phyloP scores from a whole-genome alignment of 2,113 vertebrate species.

The Megalops atlanticus region DNA sequence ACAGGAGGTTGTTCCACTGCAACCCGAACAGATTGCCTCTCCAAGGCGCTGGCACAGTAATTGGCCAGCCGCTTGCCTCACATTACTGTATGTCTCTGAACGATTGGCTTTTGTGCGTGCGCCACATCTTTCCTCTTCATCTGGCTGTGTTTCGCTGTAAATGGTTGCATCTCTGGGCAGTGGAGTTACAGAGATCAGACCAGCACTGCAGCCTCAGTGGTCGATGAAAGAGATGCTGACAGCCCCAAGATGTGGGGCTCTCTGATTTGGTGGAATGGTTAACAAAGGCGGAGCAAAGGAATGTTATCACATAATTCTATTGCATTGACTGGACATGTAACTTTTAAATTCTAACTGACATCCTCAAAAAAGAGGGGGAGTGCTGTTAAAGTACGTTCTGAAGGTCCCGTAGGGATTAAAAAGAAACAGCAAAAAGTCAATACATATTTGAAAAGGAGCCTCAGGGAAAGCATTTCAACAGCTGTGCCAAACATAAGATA shows the following conservation, averaged over 20 bases:
- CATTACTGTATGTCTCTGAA: background rate
- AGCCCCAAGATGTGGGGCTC: no score
- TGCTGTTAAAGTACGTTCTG: no score
- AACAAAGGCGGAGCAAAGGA: background rate
- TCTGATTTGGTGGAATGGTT: background rate
- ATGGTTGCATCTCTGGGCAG: background rate
- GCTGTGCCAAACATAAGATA: no score
- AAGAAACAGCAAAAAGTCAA: no score
- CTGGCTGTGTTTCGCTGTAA: background rate
- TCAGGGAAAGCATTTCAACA: no score
- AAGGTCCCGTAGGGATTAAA: no score
- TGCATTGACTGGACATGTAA: background rate
- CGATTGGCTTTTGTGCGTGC: background rate
- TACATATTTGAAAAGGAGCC: no score
- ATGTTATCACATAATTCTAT: background rate
- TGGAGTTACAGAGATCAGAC: background rate
- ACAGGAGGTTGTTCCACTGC: background rate
- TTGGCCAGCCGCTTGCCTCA: background rate
- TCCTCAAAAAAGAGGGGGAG: no score
- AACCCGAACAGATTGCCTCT: background rate
- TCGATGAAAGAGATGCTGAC: background rate
- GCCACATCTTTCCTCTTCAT: background rate
- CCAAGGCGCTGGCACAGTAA: slow-evolving; percentile 7
- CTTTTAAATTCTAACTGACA: no score
- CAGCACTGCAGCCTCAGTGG: background rate